Evolutionary conservation across 2,888 invertebrate species (phyloP).

Genomic region (Cactoblastis cactorum): DNA sequence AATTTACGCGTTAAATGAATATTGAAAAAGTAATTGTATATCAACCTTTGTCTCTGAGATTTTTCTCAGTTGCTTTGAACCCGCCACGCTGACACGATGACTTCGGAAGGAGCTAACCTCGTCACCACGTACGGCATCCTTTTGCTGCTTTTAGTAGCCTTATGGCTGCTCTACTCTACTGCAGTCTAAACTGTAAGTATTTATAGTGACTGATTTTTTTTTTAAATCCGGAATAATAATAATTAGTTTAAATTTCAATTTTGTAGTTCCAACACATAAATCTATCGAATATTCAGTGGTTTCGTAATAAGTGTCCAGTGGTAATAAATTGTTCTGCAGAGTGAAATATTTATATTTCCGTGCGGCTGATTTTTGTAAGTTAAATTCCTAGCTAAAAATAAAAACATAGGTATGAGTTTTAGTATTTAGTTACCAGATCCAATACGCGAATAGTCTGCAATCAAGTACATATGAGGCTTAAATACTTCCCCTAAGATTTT

Average conservation of each 20-base stretch:
- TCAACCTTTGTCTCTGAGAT: conserved; percentile 39
- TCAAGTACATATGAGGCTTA: too few relatives aligned
- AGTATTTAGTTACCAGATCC: conserved; percentile 11
- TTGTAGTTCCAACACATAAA: neutral
- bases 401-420: neutral
- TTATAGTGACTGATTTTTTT: too few relatives aligned
- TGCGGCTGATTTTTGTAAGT: neutral
- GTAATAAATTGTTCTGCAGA: conserved; percentile 2
- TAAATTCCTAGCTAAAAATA: neutral
- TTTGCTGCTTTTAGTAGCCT: conserved; percentile 79
- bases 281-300: neutral
- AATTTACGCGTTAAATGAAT: conserved; percentile 35
- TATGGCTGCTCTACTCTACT: conserved; percentile 82
- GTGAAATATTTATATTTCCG: conserved; percentile 1
- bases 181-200: conserved; percentile 68
- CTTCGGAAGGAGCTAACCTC: conserved; percentile 81
- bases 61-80: conserved; percentile 46
- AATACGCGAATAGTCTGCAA: neutral
- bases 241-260: neutral
- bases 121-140: conserved; percentile 84
- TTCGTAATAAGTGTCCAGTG: neutral
- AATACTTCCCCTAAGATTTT: too few relatives aligned
- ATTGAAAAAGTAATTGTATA: conserved; percentile 44
- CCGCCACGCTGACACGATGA: conserved; percentile 46
- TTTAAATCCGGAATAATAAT: too few relatives aligned